phyloP scores from a whole-genome alignment of 2,797 vertebrate genomes.

The Corythornis leucogaster region DNA sequence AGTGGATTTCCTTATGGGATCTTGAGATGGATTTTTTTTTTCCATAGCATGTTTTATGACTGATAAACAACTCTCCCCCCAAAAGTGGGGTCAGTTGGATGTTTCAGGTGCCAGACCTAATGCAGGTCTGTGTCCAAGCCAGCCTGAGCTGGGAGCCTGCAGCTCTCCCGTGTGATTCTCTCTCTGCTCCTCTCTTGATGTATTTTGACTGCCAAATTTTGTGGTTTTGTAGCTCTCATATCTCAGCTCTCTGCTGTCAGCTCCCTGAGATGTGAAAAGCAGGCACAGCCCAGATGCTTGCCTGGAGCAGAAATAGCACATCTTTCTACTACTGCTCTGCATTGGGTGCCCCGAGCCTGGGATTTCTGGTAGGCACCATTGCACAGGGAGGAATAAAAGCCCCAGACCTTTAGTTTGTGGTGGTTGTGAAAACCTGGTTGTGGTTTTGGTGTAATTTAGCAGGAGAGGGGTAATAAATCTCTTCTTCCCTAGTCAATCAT shows the following conservation, averaged over 20 bases:
- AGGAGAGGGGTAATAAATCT: not conserved
- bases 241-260: conserved; percentile 21
- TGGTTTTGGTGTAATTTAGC: not conserved
- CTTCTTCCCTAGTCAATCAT: not conserved
- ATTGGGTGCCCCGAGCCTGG: not conserved
- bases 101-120: accelerated
- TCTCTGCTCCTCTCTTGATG: not conserved
- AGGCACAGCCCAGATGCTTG: conserved; percentile 17
- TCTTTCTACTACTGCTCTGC: not conserved
- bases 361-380: conserved; percentile 1
- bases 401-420: not conserved
- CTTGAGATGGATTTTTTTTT: not conserved
- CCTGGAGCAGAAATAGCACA: conserved; percentile 50
- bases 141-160: not conserved
- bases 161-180: not conserved
- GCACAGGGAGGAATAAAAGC: not conserved
- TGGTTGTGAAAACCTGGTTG: not conserved
- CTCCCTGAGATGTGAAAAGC: not conserved
- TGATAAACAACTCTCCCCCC: not conserved
- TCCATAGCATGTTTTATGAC: not conserved
- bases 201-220: conserved; percentile 23
- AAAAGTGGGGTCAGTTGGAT: accelerated
- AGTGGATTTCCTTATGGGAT: accelerated
- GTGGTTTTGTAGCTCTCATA: conserved; percentile 33
- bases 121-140: not conserved